Percentiles rank a stretch among this genome's conserved stretches.
Conservation (phyloP, 2,888 invertebrate species). For the Sminthurinus aureus region DNA sequence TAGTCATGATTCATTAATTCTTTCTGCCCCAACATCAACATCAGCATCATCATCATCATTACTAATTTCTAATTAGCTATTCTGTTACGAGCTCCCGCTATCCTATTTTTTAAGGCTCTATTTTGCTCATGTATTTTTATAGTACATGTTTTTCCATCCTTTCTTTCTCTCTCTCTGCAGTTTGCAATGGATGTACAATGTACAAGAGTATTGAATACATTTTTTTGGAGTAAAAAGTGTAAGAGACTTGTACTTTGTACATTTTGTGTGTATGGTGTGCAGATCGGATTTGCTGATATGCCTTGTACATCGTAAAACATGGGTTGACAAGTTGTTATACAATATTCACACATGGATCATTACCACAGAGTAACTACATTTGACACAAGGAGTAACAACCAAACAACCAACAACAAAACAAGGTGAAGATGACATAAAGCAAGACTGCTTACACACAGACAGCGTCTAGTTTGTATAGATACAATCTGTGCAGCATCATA, state of each 20-base stretch:
- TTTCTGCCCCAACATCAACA: not conserved
- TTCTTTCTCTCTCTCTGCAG: not conserved
- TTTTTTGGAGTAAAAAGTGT: no score
- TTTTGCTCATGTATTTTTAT: no score
- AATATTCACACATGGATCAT: not conserved
- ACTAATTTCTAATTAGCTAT: slow-evolving; percentile 31
- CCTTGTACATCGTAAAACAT: not conserved
- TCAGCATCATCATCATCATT: not conserved
- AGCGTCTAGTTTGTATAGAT: not conserved
- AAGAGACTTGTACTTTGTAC: no score
- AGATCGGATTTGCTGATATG: no score
- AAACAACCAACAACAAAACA: no score
- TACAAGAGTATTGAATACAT: not conserved
- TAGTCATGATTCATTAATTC: slow-evolving; percentile 24
- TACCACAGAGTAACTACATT: not conserved
- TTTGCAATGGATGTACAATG: not conserved
- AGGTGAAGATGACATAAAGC: not conserved
- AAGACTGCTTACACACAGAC: not conserved
- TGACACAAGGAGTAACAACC: not conserved
- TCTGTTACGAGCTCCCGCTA: slow-evolving; percentile 1
- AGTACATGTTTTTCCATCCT: not conserved
- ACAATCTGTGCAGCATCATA: not conserved
- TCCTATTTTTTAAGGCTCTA: not conserved
- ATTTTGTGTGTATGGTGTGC: no score
- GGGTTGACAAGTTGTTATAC: not conserved